These are phyloP conservation scores for Cheumatopsyche charites DNA, from an alignment of 1,140 invertebrate genomes.

Conservation along the genomic window DNA sequence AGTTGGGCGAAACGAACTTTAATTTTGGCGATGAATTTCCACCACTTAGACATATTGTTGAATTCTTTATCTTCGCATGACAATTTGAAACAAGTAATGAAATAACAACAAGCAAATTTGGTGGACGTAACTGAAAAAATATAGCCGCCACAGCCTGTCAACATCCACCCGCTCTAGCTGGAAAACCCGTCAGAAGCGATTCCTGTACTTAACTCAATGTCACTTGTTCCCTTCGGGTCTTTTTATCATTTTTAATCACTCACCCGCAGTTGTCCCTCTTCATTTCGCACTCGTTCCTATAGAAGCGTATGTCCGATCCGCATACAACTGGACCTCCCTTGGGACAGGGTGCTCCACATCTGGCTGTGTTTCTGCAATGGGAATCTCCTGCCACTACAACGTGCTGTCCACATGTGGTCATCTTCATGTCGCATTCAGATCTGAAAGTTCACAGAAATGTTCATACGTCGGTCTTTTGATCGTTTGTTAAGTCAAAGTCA, in stretches of 20 bases:
- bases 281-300: slow-evolving; percentile 93
- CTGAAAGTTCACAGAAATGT: slow-evolving; percentile 57
- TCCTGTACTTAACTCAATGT: no score
- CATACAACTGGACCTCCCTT: slow-evolving; percentile 82
- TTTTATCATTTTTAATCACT: slow-evolving; percentile 52
- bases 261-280: slow-evolving; percentile 89
- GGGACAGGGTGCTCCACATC: slow-evolving; percentile 70
- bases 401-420: slow-evolving; percentile 81
- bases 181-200: no score
- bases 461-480: neutral
- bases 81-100: no score
- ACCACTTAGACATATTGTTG: no score
- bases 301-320: slow-evolving; percentile 90
- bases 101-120: no score
- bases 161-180: no score
- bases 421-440: slow-evolving; percentile 86
- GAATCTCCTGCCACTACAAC: slow-evolving; percentile 79
- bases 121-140: no score
- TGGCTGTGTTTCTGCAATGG: slow-evolving; percentile 81
- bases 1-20: no score
- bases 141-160: no score
- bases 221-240: no score
- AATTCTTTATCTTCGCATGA: no score
- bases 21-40: no score
- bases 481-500: neutral